Evolutionary conservation across 2,888 invertebrate species (phyloP), one percentile per base, ranked within the genome.

Genomic region (Acrocera orbiculus): DNA sequence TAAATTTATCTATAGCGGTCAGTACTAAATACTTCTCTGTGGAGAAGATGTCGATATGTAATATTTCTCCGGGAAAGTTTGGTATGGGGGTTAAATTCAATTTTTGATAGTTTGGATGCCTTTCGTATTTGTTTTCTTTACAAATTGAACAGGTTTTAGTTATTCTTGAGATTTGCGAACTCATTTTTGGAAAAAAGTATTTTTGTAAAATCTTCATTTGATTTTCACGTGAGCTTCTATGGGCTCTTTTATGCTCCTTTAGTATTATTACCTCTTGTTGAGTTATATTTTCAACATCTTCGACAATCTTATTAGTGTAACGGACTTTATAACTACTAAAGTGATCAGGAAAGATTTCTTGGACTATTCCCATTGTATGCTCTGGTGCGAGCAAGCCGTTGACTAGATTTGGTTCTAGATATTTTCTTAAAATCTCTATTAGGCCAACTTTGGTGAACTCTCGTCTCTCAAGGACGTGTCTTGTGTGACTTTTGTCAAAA

Each of bases 261-360:
- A 38, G 30, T 11, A 40, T 37, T 22, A 30, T 35, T 14, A 39
- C 35, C n/a, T 39, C 37, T 23, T 40, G 40, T 26, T 34, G 36
- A 8, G 17, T 19, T 25, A 34, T 35, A 9, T 27, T 33, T 7
- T 16, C 4, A 9, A 42, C 20, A 17, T 42, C 34, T 35, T 39
- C 35, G 2, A 42, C 37, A 16, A 29, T 11, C n/a, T 22, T 24
- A 23, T 30, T 35, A 3, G 40, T 38, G 29, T 24, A 35, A 15
- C 31, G 11, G 14, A 22, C 16, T 23, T 32, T 36, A 16, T 30
- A 34, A 17, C 25, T 29, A 17, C 16, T 30, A 17, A 35, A 22
- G 8, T 29, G 26, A 11, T 16, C 14, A 6, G 26, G 25, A 17
- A 17, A 35, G n/a, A 17, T 19, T n/a, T 30, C 24, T 24, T 35